phyloP scores from a whole-genome alignment of 1,140 invertebrate genomes.

The Camponotus floridanus region DNA sequence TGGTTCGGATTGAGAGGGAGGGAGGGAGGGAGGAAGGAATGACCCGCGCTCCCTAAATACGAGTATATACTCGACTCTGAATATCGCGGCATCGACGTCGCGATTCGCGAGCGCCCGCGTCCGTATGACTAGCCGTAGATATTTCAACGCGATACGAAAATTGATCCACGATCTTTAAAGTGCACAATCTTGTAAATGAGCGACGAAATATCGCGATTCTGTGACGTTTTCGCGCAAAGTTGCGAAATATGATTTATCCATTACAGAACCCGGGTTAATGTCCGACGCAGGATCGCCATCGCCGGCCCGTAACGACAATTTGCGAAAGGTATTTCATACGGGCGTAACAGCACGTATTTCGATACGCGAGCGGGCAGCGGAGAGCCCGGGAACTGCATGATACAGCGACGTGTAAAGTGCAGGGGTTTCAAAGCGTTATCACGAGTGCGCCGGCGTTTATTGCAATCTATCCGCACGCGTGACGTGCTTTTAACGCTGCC shows the following conservation, averaged over 20 bases:
- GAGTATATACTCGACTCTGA: background rate
- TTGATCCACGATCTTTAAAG: constrained; percentile 39
- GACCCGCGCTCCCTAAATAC: background rate
- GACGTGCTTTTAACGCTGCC: constrained; percentile 60
- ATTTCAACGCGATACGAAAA: background rate
- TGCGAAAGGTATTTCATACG: constrained; percentile 52
- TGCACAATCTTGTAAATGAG: constrained; percentile 58
- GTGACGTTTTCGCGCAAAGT: constrained; percentile 27
- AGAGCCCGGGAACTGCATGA: constrained; percentile 25
- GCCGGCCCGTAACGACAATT: constrained; percentile 56
- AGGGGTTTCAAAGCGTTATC: constrained; percentile 56
- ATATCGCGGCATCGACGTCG: constrained; percentile 15
- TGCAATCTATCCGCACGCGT: constrained; percentile 54
- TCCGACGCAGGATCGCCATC: constrained; percentile 58
- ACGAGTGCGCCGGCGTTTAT: constrained; percentile 54
- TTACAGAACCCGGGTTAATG: constrained; percentile 44
- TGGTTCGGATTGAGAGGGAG: background rate
- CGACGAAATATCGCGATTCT: constrained; percentile 36
- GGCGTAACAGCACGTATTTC: constrained; percentile 48
- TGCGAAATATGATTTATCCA: constrained; percentile 54
- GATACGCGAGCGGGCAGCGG: constrained; percentile 33
- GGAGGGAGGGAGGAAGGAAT: no score
- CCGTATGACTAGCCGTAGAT: background rate
- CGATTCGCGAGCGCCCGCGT: constrained; percentile 22
- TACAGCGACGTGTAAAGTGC: constrained; percentile 54